Evolutionary conservation across 2,113 vertebrate genomes (phyloP).

Genomic region (Lycocorax pyrrhopterus): DNA sequence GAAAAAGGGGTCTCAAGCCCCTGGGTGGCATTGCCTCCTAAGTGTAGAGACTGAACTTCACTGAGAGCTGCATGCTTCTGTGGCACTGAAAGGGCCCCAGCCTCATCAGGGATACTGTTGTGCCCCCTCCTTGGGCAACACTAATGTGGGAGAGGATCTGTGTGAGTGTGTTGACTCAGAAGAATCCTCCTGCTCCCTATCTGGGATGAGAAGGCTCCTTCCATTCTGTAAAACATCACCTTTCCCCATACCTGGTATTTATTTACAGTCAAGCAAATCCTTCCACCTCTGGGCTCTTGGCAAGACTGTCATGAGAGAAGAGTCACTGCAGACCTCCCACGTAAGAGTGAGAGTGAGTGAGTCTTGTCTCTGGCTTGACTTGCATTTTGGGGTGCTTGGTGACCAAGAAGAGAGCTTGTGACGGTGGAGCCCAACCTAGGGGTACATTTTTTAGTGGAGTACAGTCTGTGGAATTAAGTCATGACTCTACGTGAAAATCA

Average conservation of each 20-base stretch:
- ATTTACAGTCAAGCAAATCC: neutral
- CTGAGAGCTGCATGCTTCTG: neutral
- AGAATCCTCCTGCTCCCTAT: neutral
- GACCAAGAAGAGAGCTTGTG: neutral
- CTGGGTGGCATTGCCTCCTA: neutral
- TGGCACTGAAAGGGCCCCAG: neutral
- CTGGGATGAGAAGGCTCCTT: neutral
- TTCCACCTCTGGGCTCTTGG: neutral
- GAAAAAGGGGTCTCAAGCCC: neutral
- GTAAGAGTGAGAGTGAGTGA: fast-evolving
- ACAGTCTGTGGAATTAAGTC: neutral
- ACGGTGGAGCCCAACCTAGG: neutral
- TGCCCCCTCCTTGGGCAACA: neutral
- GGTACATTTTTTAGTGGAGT: neutral
- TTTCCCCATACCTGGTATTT: neutral
- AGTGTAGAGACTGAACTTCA: neutral
- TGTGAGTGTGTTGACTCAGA: neutral
- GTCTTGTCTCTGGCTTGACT: neutral
- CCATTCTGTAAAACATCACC: neutral
- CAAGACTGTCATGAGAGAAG: neutral
- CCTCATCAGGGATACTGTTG: too few relatives aligned
- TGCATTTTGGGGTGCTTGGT: neutral
- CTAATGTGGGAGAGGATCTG: neutral
- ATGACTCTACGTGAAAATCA: neutral
- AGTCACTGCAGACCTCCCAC: neutral